A percentile compares a stretch with the other conserved stretches of the same genome.
These are phyloP conservation scores for Tor tambroides DNA, from an alignment of 2,113 vertebrate species.

Conservation along the genomic window DNA sequence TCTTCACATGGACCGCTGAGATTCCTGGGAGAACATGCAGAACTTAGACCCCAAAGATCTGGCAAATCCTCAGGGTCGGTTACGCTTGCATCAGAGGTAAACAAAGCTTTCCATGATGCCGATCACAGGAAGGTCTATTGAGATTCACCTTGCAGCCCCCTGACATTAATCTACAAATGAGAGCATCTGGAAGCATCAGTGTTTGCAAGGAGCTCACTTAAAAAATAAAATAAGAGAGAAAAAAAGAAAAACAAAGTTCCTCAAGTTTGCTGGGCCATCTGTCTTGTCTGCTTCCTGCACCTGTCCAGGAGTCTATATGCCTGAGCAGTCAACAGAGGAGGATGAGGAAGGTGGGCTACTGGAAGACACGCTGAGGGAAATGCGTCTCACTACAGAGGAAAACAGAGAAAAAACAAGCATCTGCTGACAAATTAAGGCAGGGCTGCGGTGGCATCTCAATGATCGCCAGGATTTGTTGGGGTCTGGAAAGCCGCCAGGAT, in stretches of 20 bases:
- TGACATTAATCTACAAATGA: conserved; percentile 51
- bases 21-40: neutral
- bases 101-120: conserved; percentile 5
- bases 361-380: conserved; percentile 44
- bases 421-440: conserved; percentile 45
- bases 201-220: conserved; percentile 43
- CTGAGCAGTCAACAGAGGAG: conserved; percentile 43
- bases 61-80: conserved; percentile 1
- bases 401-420: conserved; percentile 49
- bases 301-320: conserved; percentile 65
- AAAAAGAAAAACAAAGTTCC: conserved; percentile 64
- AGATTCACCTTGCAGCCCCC: conserved; percentile 34
- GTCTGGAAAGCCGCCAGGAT: conserved; percentile 28
- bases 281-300: conserved; percentile 66
- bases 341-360: neutral
- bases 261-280: conserved; percentile 73
- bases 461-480: conserved; percentile 39
- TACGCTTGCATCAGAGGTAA: conserved; percentile 8
- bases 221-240: neutral
- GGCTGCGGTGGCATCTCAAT: conserved; percentile 8
- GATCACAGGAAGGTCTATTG: conserved; percentile 22
- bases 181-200: conserved; percentile 51
- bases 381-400: neutral
- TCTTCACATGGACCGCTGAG: neutral
- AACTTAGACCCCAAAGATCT: conserved; percentile 2